phyloP scores from a whole-genome alignment of 2,888 invertebrate genomes.

The Tetranychus piercei region DNA sequence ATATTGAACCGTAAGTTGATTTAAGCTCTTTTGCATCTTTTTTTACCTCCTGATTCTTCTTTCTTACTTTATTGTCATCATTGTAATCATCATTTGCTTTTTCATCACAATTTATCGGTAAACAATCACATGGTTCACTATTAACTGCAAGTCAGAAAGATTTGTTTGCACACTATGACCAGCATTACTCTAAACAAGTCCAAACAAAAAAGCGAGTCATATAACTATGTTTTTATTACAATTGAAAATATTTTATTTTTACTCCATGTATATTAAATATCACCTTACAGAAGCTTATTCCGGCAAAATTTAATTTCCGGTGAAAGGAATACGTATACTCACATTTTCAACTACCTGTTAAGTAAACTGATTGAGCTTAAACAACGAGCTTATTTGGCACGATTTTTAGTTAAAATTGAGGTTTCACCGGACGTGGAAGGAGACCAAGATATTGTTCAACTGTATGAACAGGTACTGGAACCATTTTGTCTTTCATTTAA shows the following conservation, averaged over 20 bases:
- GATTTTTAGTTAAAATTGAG: conserved; percentile 44
- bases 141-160: no score
- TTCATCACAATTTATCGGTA: neutral
- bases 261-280: neutral
- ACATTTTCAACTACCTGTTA: conserved; percentile 60
- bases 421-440: conserved; percentile 53
- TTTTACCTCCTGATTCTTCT: neutral
- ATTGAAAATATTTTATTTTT: conserved; percentile 5
- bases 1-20: conserved; percentile 34
- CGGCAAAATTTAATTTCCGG: conserved; percentile 50
- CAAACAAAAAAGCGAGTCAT: no score
- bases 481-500: neutral
- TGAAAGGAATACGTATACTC: conserved; percentile 53
- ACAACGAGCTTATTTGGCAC: conserved; percentile 65
- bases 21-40: neutral
- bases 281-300: conserved; percentile 38
- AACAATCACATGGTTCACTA: no score
- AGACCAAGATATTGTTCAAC: conserved; percentile 51
- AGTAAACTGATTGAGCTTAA: conserved; percentile 51
- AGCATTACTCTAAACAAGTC: no score
- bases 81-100: neutral
- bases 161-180: no score
- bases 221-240: neutral
- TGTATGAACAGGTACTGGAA: conserved; percentile 42
- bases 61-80: neutral